Percentiles rank a stretch among this genome's conserved stretches.
Evolutionary conservation across 2,797 vertebrate genomes (phyloP).

Genomic region (Amblyopsis hoosieri): DNA sequence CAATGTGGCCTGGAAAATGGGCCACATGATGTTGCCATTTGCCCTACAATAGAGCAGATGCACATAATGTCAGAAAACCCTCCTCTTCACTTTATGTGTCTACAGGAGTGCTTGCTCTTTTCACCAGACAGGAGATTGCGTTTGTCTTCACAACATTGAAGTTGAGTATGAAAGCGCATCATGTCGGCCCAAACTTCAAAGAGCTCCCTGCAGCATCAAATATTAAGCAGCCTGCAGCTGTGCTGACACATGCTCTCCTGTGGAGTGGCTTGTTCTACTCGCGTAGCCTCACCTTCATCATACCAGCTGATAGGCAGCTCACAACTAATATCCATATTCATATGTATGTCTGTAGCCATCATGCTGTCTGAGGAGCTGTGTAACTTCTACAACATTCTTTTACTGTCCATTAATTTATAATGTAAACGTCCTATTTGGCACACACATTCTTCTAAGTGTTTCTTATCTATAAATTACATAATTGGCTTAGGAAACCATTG

Average conservation of each 20-base stretch:
- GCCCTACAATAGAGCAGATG: conserved; percentile 36
- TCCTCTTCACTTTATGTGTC: neutral
- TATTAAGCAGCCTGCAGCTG: conserved; percentile 59
- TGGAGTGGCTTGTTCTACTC: conserved; percentile 42
- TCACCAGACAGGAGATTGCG: conserved; percentile 1
- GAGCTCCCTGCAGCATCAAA: conserved; percentile 61
- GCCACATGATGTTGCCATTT: conserved; percentile 50
- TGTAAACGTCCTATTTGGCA: no score
- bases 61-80: conserved; percentile 8
- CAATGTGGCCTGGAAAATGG: conserved; percentile 50
- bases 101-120: conserved; percentile 10
- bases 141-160: conserved; percentile 13
- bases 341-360: conserved; percentile 5
- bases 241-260: conserved; percentile 65
- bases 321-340: neutral
- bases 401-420: no score
- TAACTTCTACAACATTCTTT: no score
- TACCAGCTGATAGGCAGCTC: conserved; percentile 18
- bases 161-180: neutral
- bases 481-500: no score
- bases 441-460: no score
- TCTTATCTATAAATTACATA: no score
- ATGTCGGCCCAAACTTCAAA: conserved; percentile 60
- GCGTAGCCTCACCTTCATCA: conserved; percentile 45
- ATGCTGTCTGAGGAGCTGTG: no score